phyloP scores from a whole-genome alignment of 1,140 invertebrate species.

The Psilanteris sp. region DNA sequence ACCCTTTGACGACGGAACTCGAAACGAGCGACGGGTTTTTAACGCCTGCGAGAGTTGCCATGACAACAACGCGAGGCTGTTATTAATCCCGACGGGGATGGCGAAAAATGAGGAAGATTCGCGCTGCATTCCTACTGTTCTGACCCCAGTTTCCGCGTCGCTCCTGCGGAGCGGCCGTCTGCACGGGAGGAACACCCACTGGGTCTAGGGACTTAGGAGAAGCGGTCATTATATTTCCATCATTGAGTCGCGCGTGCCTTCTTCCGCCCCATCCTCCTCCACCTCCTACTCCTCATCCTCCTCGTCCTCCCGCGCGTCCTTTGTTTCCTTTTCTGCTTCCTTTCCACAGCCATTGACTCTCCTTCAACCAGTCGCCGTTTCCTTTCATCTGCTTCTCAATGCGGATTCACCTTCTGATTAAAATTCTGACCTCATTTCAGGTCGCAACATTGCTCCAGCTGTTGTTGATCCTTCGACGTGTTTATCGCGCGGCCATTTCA shows the following conservation, averaged over 20 bases:
- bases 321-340: constrained; percentile 5
- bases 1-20: constrained; percentile 61
- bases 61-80: constrained; percentile 69
- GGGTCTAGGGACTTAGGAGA: constrained; percentile 66
- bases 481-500: too few species aligned
- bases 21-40: constrained; percentile 63
- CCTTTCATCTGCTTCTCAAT: constrained; percentile 48
- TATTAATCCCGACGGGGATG: constrained; percentile 69
- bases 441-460: too few species aligned
- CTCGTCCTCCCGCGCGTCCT: constrained; percentile 23
- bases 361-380: constrained; percentile 33
- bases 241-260: too few species aligned
- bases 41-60: constrained; percentile 66
- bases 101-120: constrained; percentile 62
- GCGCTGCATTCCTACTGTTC: constrained; percentile 40
- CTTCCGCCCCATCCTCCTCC: constrained; percentile 11
- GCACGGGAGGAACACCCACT: constrained; percentile 54
- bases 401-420: constrained; percentile 36
- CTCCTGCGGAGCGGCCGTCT: constrained; percentile 25
- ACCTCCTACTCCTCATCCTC: constrained; percentile 19
- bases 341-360: too few species aligned
- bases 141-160: constrained; percentile 24
- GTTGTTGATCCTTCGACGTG: too few species aligned
- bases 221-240: constrained; percentile 70
- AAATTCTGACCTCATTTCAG: constrained; percentile 38